Base-by-base conservation (phyloP, 2,113 vertebrate species). In the Eulemur macaco region DNA sequence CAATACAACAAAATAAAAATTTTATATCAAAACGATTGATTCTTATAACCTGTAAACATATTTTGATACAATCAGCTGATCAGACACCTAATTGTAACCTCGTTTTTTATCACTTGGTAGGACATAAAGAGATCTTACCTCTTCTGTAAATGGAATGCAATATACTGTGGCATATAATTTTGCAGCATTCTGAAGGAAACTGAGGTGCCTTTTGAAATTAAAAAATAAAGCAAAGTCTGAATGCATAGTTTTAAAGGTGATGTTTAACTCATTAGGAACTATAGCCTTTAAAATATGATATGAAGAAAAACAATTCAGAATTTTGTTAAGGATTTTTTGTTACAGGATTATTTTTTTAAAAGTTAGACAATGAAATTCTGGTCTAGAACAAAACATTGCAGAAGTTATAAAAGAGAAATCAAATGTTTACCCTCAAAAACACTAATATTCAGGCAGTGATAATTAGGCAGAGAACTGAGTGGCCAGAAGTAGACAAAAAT, bases 101-200 rank as follows among this genome's bases (percentile, higher is more conserved):
- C 52, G 60, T 66, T 93, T 87, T 94, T 5, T 25, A 63, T 52
- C 27, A 81, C 4, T 37, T 91, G 9, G 5, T 58, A 88, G 25
- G 20, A 13, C 7, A 15, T 77, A 2, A 91, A 77, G 25, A 83
- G 12, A 95, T 50, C 96, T 98, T 96, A 99, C 99, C 99, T 99
- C 98, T 98, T 99, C 99, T 92, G 99, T 98, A 98, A 99, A 99
- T n/a, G 99, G 97, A 98, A 99, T 98, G 95, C 98, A 99, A 97
- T 99, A 99, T 87, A 99, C 98, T 21, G 97, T 96, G 89, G 99
- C 99, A 1, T 99, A 99, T 47, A 99, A 99, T 91, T 99, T 99
- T 82, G 99, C 99, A 88, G 99, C 98, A 12, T 99, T 99, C 98
- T 99, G 97, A n/a, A 99, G 98, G 97, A 99, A 99, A 94, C 98